A percentile compares a stretch with the other conserved stretches of the same genome.
phyloP scores from a whole-genome alignment of 2,113 vertebrate genomes.

The Regulus satrapa region DNA sequence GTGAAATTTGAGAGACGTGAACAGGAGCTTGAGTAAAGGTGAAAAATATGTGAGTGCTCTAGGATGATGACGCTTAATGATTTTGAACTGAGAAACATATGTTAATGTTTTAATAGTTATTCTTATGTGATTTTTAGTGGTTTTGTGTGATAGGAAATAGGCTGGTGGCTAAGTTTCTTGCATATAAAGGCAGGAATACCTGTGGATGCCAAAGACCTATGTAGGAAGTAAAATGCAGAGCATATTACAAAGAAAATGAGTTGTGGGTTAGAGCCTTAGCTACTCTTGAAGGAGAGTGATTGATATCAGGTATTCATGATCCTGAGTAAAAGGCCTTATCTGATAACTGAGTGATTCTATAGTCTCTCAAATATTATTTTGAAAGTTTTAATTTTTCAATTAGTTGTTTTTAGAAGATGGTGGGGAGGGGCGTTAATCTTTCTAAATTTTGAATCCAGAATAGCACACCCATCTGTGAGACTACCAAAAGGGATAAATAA shows the following conservation, averaged over 20 bases:
- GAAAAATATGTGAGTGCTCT: background rate
- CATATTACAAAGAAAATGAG: background rate
- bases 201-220: background rate
- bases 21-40: background rate
- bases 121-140: background rate
- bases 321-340: background rate
- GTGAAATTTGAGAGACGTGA: background rate
- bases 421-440: background rate
- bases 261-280: background rate
- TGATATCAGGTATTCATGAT: background rate
- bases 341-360: background rate
- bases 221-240: background rate
- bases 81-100: background rate
- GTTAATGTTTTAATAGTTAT: background rate
- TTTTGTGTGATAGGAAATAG: background rate
- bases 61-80: background rate
- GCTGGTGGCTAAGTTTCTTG: background rate
- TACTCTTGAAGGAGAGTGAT: background rate
- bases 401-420: background rate
- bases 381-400: background rate
- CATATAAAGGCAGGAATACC: background rate
- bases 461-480: background rate
- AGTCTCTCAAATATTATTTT: background rate
- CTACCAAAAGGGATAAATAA: background rate
- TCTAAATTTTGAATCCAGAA: background rate